Evolutionary conservation across 2,113 vertebrate genomes (phyloP).

Genomic region (Trematocara stigmaticum): DNA sequence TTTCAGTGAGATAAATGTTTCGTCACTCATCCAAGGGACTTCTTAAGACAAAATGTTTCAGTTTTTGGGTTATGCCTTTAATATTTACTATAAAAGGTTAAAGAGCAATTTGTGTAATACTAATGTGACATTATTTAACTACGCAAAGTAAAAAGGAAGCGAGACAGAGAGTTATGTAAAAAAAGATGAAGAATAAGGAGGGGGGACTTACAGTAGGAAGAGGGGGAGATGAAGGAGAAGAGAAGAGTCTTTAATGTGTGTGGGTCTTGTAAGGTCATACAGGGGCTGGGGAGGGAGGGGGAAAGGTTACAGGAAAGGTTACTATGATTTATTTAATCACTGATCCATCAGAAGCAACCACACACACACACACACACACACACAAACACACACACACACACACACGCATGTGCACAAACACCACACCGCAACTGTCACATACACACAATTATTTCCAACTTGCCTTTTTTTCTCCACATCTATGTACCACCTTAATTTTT

Average conservation of each 20-base stretch:
- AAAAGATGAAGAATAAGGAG: background rate
- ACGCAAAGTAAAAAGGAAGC: background rate
- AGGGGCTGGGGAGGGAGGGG: slow-evolving; percentile 36
- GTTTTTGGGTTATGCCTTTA: background rate
- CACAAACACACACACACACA: background rate
- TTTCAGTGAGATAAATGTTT: background rate
- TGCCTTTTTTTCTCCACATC: background rate
- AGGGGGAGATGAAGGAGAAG: slow-evolving; percentile 36
- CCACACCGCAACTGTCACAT: background rate
- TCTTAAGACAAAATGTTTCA: background rate
- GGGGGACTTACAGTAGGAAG: background rate
- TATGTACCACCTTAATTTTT: background rate
- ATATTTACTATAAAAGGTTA: background rate
- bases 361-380: background rate
- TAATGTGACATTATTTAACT: background rate
- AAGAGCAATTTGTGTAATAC: background rate
- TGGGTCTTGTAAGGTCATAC: slow-evolving; percentile 66
- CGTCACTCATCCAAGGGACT: background rate
- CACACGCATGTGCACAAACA: background rate
- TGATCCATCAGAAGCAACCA: slow-evolving; percentile 40
- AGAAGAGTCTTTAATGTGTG: slow-evolving; percentile 60
- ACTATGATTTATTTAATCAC: slow-evolving; percentile 72
- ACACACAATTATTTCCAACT: background rate
- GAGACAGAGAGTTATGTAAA: background rate
- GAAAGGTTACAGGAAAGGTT: slow-evolving; percentile 69